Base-by-base conservation (phyloP, 2,888 invertebrate species). In the Calliopum simillimum region DNA sequence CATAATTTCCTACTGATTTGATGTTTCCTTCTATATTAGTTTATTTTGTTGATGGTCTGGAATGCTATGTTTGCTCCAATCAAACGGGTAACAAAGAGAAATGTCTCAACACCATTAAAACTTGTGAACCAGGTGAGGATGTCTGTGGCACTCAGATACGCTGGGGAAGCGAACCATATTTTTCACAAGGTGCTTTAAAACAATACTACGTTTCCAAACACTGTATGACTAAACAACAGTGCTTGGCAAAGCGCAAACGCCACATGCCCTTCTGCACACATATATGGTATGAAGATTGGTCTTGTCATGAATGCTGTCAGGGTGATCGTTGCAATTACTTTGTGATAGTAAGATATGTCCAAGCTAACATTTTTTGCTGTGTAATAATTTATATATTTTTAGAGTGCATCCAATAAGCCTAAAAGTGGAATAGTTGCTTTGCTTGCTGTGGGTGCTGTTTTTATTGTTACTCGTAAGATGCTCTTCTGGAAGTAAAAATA, bases 241-340 rank as follows among this genome's bases (percentile, higher is more conserved):
- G 98, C 84, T 92, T 93, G 25, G 88, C 88, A 71, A 91, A 90
- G 65, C 89, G 94, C 71, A 89, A 89, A 69, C 88, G 88, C 49
- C 91, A 91, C 79, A 94, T 93, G 92, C 90, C 89, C 8, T 88
- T 91, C 71, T 97, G 97, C 80, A 94, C 95, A 1, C 92, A 95
- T 80, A 94, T 97, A 78, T 95, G 95, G 97, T 98, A 97, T 81
- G 93, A 96, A 82, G 98, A 98, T 86, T 98, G 98, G 98, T 92
- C 93, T 75, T 98, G 98, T 86, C 93, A 95, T 0, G 97, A 98
- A 84, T 98, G 98, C 86, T 98, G 98, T 83, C 93, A 93, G 81
- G 98, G 98, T 63, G 98, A 98, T 85, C 90, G 95, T 68, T 98
- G 98, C 86, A 98, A 98, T 86, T 98, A 95, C 84, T 98, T 92